These are phyloP conservation scores for Luidia sarsii DNA, from an alignment of 53 echinoderm and acorn worm species.

Conservation along the genomic window DNA sequence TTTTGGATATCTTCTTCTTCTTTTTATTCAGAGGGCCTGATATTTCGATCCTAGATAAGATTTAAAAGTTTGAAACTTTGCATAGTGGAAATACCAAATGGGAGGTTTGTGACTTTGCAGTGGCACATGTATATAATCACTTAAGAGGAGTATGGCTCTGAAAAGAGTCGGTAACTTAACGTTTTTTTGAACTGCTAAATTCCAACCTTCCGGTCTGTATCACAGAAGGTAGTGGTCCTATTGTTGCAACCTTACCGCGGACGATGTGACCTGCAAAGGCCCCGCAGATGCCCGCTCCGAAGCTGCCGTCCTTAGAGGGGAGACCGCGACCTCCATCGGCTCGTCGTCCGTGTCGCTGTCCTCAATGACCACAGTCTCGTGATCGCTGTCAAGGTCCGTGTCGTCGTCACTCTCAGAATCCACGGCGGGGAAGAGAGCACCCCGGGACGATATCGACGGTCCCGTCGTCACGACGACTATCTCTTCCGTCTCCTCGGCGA, in stretches of 20 bases:
- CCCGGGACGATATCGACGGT: not conserved
- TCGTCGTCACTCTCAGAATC: not conserved
- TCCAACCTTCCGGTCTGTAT: not conserved
- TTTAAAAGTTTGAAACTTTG: too few relatives aligned
- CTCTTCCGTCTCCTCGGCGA: not conserved
- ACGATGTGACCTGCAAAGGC: too few relatives aligned
- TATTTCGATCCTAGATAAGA: too few relatives aligned
- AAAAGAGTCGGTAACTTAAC: too few relatives aligned
- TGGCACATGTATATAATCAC: too few relatives aligned
- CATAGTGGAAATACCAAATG: too few relatives aligned
- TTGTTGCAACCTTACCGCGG: not conserved
- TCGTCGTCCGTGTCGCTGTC: constrained; percentile 30
- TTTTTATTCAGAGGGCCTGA: too few relatives aligned
- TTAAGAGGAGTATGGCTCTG: too few relatives aligned
- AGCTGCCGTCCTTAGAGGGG: too few relatives aligned
- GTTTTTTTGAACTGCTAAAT: not conserved
- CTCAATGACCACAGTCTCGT: constrained; percentile 6
- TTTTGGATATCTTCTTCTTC: too few relatives aligned
- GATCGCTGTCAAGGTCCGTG: constrained; percentile 16
- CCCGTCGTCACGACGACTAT: not conserved
- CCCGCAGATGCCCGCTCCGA: too few relatives aligned
- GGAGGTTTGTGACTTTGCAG: too few relatives aligned
- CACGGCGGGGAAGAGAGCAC: not conserved
- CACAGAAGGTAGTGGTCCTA: not conserved
- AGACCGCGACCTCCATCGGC: not conserved